Evolutionary conservation across 2,113 vertebrate genomes (phyloP).

Genomic region (Drymodes brunneopygia): DNA sequence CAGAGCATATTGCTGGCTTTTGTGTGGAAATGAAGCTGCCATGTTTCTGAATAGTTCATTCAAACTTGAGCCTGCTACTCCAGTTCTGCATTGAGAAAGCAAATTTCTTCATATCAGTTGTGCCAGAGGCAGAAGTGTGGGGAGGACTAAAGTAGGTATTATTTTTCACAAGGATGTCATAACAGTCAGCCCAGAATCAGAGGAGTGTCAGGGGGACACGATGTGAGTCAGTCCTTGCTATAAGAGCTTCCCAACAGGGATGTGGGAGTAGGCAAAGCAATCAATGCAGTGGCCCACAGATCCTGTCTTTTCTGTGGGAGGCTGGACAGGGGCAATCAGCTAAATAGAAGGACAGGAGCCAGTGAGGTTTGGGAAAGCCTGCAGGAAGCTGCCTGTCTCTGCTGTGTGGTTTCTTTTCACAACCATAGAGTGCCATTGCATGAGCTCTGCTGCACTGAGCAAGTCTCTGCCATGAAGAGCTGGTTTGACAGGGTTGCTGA

Average conservation of each 20-base stretch:
- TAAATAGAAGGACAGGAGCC: background rate
- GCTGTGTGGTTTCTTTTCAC: background rate
- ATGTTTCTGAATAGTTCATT: constrained; percentile 16
- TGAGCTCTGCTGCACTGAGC: background rate
- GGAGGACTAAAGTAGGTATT: background rate
- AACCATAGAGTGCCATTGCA: background rate
- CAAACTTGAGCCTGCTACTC: background rate
- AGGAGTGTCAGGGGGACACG: background rate
- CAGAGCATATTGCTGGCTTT: background rate
- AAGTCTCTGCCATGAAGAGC: background rate
- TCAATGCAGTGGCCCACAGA: background rate
- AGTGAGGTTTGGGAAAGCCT: background rate
- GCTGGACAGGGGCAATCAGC: background rate
- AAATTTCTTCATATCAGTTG: background rate
- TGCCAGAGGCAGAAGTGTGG: constrained; percentile 9
- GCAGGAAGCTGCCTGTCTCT: background rate
- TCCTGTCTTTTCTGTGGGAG: background rate
- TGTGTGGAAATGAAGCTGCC: background rate
- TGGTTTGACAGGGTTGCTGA: background rate
- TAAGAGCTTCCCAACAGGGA: background rate
- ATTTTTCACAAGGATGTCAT: background rate
- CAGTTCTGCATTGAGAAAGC: background rate
- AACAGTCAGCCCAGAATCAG: background rate
- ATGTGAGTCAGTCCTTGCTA: background rate
- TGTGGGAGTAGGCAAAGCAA: background rate